Conservation (phyloP, 2,888 invertebrate species). For the Ethmia dodecea region DNA sequence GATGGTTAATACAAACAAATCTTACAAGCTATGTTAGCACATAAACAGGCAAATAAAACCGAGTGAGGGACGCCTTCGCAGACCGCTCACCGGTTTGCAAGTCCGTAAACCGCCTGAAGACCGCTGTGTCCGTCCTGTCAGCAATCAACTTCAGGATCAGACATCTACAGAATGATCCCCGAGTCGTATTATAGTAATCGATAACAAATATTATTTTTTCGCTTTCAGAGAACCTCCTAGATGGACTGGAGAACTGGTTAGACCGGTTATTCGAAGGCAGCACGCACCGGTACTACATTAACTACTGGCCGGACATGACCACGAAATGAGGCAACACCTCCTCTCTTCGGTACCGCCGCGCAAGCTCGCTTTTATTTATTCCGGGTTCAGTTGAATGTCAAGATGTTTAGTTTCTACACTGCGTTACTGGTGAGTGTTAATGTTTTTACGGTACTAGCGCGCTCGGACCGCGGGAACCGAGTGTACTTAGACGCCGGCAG, state of each 20-base stretch:
- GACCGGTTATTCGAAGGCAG: slow-evolving; percentile 97
- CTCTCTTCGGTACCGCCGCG: background rate
- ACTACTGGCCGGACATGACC: slow-evolving; percentile 98
- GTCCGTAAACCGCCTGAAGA: too few relatives aligned
- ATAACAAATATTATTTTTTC: slow-evolving; percentile 27
- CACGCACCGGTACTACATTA: slow-evolving; percentile 96
- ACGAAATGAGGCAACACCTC: slow-evolving; percentile 78
- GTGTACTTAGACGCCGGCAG: too few relatives aligned
- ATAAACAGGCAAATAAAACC: too few relatives aligned
- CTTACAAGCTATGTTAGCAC: too few relatives aligned
- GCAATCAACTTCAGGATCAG: too few relatives aligned
- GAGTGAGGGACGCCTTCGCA: too few relatives aligned
- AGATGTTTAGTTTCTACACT: background rate
- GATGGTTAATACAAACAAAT: too few relatives aligned
- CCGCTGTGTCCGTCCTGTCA: too few relatives aligned
- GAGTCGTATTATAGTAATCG: background rate
- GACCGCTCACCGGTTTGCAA: too few relatives aligned
- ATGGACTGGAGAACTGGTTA: slow-evolving; percentile 96
- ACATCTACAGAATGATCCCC: too few relatives aligned
- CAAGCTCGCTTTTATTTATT: background rate
- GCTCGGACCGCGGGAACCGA: too few relatives aligned
- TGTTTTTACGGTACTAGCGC: background rate
- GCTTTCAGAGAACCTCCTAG: slow-evolving; percentile 86
- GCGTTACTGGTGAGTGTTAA: too few relatives aligned
- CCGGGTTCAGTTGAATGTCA: slow-evolving; percentile 2